Conservation (phyloP, 2,797 vertebrate genomes). For the Chelmon rostratus region DNA sequence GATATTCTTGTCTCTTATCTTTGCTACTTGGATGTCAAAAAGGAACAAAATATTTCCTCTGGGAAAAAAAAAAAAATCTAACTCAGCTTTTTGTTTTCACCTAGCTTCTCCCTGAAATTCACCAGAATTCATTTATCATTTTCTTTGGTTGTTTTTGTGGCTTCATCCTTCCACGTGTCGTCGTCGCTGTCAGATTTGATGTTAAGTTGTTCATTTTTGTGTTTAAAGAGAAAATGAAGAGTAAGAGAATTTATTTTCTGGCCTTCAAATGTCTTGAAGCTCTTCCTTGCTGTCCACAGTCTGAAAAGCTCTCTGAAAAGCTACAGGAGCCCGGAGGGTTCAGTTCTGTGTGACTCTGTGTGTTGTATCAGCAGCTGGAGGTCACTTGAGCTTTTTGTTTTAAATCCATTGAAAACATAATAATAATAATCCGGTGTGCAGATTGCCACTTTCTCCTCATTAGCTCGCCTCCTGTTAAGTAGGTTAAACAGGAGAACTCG, state of each 20-base stretch:
- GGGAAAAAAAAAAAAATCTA: constrained; percentile 19
- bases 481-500: constrained; percentile 60
- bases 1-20: too few relatives aligned
- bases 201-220: too few relatives aligned
- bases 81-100: constrained; percentile 29
- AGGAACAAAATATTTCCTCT: background rate
- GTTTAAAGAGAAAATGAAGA: too few relatives aligned
- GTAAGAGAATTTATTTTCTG: too few relatives aligned
- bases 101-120: background rate
- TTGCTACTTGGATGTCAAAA: background rate
- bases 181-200: background rate
- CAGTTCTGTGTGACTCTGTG: background rate
- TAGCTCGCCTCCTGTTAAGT: constrained; percentile 47
- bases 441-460: constrained; percentile 14
- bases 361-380: background rate
- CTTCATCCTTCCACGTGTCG: too few relatives aligned
- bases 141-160: too few relatives aligned
- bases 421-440: constrained; percentile 9
- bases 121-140: background rate
- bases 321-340: constrained; percentile 24
- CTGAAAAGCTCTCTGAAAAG: background rate
- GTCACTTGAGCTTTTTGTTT: constrained; percentile 15
- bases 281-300: too few relatives aligned
- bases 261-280: too few relatives aligned
- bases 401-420: constrained; percentile 8